A percentile compares a stretch with the other conserved stretches of the same genome.
These are phyloP conservation scores for Drosophila colorata DNA, from an alignment of 2,888 invertebrate species.

Conservation along the genomic window DNA sequence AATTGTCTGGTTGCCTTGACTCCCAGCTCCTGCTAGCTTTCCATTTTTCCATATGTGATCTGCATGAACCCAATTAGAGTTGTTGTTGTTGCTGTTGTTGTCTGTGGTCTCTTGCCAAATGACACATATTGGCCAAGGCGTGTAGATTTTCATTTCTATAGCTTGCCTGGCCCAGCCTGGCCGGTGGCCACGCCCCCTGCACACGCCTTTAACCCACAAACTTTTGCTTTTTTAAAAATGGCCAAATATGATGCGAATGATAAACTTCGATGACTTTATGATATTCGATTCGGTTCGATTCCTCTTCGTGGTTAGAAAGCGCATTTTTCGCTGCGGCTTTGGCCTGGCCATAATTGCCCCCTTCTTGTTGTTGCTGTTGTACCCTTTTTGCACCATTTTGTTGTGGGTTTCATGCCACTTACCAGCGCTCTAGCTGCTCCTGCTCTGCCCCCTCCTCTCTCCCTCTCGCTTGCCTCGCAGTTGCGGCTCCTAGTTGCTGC, in stretches of 20 bases:
- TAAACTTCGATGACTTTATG: constrained; percentile 77
- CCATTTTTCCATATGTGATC: constrained; percentile 67
- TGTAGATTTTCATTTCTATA: constrained; percentile 67
- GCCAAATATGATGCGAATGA: constrained; percentile 53
- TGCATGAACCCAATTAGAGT: constrained; percentile 71
- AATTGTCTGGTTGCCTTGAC: constrained; percentile 30
- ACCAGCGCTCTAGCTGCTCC: constrained; percentile 18
- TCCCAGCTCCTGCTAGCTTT: constrained; percentile 39
- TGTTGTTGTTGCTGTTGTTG: constrained; percentile 13
- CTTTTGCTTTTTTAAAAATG: constrained; percentile 27
- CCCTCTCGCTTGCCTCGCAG: background rate
- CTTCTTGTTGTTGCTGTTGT: constrained; percentile 42
- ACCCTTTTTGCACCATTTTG: constrained; percentile 74
- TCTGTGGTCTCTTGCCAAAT: constrained; percentile 41
- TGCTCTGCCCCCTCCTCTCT: background rate
- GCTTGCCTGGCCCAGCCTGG: constrained; percentile 12
- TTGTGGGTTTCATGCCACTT: constrained; percentile 54
- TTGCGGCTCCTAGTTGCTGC: constrained; percentile 23
- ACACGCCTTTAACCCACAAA: constrained; percentile 64
- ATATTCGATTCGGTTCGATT: constrained; percentile 31
- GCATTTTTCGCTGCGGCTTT: constrained; percentile 40
- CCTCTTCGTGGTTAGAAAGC: constrained; percentile 63
- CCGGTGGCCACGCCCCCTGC: constrained; percentile 54
- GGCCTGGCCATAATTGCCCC: constrained; percentile 44
- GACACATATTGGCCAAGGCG: constrained; percentile 63